Percentiles rank a stretch among this genome's conserved stretches.
Evolutionary conservation across 2,113 vertebrate species (phyloP).

Genomic region (Pygathrix nemaeus): DNA sequence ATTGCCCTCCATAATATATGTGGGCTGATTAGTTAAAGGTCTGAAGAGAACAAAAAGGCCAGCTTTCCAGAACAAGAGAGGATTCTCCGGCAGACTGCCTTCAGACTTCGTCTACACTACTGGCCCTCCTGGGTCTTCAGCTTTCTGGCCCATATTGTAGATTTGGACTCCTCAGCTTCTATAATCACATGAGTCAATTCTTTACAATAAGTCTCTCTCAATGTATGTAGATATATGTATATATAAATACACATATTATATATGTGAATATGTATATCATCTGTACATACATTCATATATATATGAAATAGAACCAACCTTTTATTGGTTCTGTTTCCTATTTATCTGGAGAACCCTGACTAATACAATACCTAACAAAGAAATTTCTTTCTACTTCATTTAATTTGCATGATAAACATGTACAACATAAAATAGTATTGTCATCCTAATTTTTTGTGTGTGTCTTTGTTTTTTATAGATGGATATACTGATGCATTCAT

Average conservation of each 20-base stretch:
- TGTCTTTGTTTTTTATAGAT: neutral
- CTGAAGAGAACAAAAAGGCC: neutral
- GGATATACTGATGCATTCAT: neutral
- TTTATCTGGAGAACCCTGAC: neutral
- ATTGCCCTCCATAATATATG: neutral
- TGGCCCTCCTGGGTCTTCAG: neutral
- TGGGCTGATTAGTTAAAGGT: neutral
- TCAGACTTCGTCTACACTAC: neutral
- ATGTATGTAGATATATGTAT: neutral
- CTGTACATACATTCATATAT: neutral
- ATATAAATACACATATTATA: neutral
- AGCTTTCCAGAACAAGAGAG: neutral
- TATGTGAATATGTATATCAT: neutral
- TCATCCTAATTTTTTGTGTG: neutral
- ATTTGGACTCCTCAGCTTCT: too few relatives aligned
- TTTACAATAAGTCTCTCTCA: neutral
- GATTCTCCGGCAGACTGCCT: neutral
- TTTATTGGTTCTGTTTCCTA: neutral
- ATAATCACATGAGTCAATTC: neutral
- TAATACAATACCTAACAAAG: neutral
- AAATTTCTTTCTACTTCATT: neutral
- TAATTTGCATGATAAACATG: neutral
- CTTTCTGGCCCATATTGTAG: fast-evolving
- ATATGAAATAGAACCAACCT: neutral
- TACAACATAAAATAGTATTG: neutral